phyloP scores from a whole-genome alignment of 2,113 vertebrate genomes.

The Piliocolobus tephrosceles region DNA sequence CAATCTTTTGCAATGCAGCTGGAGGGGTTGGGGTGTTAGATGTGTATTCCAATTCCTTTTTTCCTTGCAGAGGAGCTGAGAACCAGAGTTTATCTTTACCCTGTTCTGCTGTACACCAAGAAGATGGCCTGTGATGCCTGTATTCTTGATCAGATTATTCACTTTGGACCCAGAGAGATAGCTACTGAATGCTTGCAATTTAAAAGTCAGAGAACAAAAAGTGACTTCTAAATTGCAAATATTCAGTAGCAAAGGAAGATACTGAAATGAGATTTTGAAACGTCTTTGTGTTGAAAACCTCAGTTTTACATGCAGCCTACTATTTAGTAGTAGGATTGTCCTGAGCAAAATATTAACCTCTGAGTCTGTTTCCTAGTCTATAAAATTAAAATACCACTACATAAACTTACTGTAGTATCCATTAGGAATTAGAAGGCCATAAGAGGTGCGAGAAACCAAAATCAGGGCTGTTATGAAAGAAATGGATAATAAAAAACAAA shows the following conservation, averaged over 20 bases:
- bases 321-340: neutral
- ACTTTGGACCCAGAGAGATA: neutral
- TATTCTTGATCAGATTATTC: neutral
- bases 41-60: neutral
- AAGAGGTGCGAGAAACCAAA: neutral
- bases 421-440: neutral
- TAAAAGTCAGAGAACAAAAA: neutral
- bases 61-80: neutral
- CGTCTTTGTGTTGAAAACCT: neutral
- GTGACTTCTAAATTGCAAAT: too few relatives aligned
- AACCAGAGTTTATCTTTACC: neutral
- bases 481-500: neutral
- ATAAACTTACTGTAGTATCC: neutral
- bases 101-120: neutral
- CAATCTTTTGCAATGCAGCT: neutral
- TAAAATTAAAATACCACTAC: neutral
- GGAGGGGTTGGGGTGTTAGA: neutral
- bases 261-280: slow-evolving; percentile 1
- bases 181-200: neutral
- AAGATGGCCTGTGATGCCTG: neutral
- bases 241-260: neutral
- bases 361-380: neutral
- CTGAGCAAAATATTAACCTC: neutral
- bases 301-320: neutral
- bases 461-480: neutral